Evolutionary conservation across 2,113 vertebrate species (phyloP).

Genomic region (Cairina moschata): DNA sequence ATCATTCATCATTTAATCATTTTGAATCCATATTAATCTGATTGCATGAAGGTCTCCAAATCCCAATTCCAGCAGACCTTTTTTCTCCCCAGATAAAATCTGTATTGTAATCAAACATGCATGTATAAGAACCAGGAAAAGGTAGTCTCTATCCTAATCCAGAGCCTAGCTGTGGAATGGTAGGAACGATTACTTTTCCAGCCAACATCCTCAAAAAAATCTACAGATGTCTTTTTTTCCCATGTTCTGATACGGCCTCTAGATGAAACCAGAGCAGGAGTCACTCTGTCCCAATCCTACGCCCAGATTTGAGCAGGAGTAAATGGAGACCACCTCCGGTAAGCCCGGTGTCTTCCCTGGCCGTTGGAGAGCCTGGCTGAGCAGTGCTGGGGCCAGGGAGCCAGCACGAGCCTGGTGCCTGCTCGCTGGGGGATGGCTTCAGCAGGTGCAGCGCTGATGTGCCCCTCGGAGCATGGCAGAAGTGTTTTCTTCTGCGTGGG

Average conservation of each 20-base stretch:
- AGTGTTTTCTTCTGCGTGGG: neutral
- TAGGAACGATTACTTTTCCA: neutral
- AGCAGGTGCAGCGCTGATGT: neutral
- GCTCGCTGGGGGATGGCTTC: rapidly evolving
- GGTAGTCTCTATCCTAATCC: neutral
- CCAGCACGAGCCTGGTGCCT: rapidly evolving
- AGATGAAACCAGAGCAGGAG: neutral
- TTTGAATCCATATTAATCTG: neutral
- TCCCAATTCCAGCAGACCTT: neutral
- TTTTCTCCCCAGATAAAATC: neutral
- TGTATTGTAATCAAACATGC: neutral
- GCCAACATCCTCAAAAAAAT: too few species aligned
- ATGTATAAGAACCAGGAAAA: neutral
- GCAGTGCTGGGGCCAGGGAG: neutral
- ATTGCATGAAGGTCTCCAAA: neutral
- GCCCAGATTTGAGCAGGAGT: rapidly evolving
- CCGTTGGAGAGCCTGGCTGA: rapidly evolving
- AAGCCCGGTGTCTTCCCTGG: neutral
- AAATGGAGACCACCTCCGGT: rapidly evolving
- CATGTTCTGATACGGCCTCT: rapidly evolving
- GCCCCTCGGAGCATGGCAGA: neutral
- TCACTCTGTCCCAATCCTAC: neutral
- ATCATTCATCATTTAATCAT: neutral
- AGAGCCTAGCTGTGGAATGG: neutral
- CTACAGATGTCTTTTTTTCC: neutral